Evolutionary conservation across 1,140 invertebrate genomes (phyloP), one percentile per base, ranked within the genome.

Genomic region (Rhyzopertha dominica): DNA sequence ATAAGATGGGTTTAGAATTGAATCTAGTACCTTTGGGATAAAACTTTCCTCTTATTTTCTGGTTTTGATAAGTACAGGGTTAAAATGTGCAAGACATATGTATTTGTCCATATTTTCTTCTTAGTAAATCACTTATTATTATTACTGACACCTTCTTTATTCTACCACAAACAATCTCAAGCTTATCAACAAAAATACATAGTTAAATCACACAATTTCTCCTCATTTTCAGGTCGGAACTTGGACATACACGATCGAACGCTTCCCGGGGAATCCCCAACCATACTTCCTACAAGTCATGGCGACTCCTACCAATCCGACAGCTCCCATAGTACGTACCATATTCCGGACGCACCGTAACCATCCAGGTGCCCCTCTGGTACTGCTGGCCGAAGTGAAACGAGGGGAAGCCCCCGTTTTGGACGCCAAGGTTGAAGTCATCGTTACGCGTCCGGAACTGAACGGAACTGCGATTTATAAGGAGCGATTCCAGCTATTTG

Each of bases 211-310:
- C n/a, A n/a, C n/a, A n/a, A n/a, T n/a, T n/a, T 34, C 1, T 31
- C 25, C 40, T 37, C 36, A 43, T 54, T 67, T 66, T 26, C 53
- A 74, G 68, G 70, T 68, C 43, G 76, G 76, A 17, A 73, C 74
- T 5, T 78, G 76, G 76, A 70, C 70, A 1, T 78, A 78, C 54
- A 68, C 65, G 18, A 74, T 78, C 24, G 75, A 78, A 59, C 63
- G 73, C 9, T 71, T 73, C 49, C 54, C 67, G 14, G 75, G 76
- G 26, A 75, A 71, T 50, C 76, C 75, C 17, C 76, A 78, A 58
- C 74, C 75, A 19, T 74, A 77, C 56, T 75, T 69, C 47, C 64
- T 77, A 5, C 73, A 76, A 65, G 72, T 76, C 4, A 68, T 66
- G 49, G 72, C 73, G 4, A 70, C 69, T 9, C 72, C 73, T 3